These are phyloP conservation scores for Antheraea mylitta DNA, from an alignment of 1,140 invertebrate genomes.

Conservation along the genomic window DNA sequence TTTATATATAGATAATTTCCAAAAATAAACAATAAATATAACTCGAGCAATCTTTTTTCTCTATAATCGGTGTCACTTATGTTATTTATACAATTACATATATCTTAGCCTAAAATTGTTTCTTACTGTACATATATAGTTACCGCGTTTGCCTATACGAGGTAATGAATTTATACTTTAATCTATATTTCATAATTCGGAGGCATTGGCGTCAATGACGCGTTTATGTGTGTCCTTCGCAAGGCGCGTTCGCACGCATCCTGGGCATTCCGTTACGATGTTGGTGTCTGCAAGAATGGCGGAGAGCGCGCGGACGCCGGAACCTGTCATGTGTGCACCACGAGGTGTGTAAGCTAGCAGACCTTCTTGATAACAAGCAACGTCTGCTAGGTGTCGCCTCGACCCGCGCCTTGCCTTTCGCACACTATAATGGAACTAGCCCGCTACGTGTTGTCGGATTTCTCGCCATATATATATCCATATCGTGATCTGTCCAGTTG, in stretches of 20 bases:
- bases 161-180: slow-evolving; percentile 20
- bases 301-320: slow-evolving; percentile 30
- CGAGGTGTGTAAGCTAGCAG: slow-evolving; percentile 33
- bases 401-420: slow-evolving; percentile 33
- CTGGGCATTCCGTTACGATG: slow-evolving; percentile 33
- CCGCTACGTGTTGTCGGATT: slow-evolving; percentile 92
- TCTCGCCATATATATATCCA: slow-evolving; percentile 96
- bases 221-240: slow-evolving; percentile 10
- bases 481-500: slow-evolving; percentile 97
- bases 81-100: neutral
- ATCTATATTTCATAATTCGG: slow-evolving; percentile 10
- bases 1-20: too few relatives aligned
- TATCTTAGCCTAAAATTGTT: neutral
- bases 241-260: slow-evolving; percentile 21
- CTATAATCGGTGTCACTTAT: neutral
- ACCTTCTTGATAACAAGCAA: slow-evolving; percentile 37
- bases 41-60: neutral
- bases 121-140: slow-evolving; percentile 16
- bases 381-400: slow-evolving; percentile 30
- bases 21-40: too few relatives aligned
- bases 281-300: slow-evolving; percentile 32
- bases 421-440: slow-evolving; percentile 88
- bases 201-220: slow-evolving; percentile 14
- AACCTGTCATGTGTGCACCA: slow-evolving; percentile 40
- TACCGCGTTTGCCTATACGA: neutral